Evolutionary conservation across 1,140 invertebrate species (phyloP), one percentile per base, ranked within the genome.

Genomic region (Leptinotarsa undecemlineata): DNA sequence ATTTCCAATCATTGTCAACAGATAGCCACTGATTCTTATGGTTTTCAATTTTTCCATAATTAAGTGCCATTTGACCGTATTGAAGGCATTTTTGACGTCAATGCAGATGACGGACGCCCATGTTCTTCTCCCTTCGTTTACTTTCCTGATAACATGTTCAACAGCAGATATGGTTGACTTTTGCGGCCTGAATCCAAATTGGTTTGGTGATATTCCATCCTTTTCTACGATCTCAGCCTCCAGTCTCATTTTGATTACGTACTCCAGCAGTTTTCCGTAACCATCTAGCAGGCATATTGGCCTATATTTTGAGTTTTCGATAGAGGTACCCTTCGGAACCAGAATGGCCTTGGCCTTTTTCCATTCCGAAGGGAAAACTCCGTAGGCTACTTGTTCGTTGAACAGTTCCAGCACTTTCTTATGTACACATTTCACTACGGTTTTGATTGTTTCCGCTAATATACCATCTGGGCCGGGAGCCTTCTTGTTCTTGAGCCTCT

Each of bases 111-210:
- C 20, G 20, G 20, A n/a, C 20, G 60, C 60, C 60, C 60, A 61
- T 61, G 17, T 61, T 20, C 14, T 61, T 20, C 60, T n/a, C 17
- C 60, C 60, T n/a, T 61, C 20, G 15, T 61, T 61, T n/a, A 20
- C 64, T 15, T 33, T 33, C 21, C 71, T 63, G 8, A 57, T 76
- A 3, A 84, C 75, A 19, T 64, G 66, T 1, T 71, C 20, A 15
- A 85, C 74, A 1, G 83, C 83, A 61, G 83, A 78, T n/a, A 81
- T 74, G 6, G 84, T 86, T 4, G 79, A 82, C 60, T 61, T 74
- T 5, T 81, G 81, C 71, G 71, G 66, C 51, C 79, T 66, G 66
- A 84, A 85, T 5, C 85, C 84, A 74, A 73, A 85, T 77, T 85
- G 85, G 21, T 69, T 77, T 13, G 23, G 11, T 1, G 76, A 77